phyloP scores from a whole-genome alignment of 2,113 vertebrate genomes.

The Lagenorhynchus albirostris region DNA sequence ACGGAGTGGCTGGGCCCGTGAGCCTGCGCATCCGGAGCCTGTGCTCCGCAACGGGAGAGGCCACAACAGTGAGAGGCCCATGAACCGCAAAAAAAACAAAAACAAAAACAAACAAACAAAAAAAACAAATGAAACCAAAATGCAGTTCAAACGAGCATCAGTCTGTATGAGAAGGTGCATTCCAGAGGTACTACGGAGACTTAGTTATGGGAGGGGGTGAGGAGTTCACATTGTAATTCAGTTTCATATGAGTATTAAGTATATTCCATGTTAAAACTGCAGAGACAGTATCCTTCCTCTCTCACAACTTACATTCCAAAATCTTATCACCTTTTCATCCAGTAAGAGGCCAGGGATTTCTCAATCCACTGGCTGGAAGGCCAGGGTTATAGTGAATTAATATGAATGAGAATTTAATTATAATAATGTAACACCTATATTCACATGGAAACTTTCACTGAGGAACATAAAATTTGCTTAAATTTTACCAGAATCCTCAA shows the following conservation, averaged over 20 bases:
- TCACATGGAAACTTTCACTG: background rate
- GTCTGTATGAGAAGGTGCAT: background rate
- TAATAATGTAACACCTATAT: background rate
- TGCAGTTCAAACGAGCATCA: background rate
- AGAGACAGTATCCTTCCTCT: background rate
- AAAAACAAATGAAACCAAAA: background rate
- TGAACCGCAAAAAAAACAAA: no score
- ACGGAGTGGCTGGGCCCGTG: no score
- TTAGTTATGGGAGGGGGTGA: background rate
- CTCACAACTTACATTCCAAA: background rate
- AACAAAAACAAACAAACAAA: no score
- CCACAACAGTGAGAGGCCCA: no score
- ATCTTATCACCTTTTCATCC: background rate
- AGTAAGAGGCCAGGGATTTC: background rate
- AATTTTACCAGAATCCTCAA: slow-evolving; percentile 9
- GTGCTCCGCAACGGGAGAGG: no score
- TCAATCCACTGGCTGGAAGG: background rate
- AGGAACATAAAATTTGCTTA: slow-evolving; percentile 23
- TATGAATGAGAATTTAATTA: background rate
- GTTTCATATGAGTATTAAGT: background rate
- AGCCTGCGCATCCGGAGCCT: no score
- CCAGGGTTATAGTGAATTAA: background rate
- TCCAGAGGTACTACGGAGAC: background rate
- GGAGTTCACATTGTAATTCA: background rate
- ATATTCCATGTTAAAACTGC: background rate